Conservation (phyloP, 2,797 vertebrate genomes). For the Anomalospiza imberbis region DNA sequence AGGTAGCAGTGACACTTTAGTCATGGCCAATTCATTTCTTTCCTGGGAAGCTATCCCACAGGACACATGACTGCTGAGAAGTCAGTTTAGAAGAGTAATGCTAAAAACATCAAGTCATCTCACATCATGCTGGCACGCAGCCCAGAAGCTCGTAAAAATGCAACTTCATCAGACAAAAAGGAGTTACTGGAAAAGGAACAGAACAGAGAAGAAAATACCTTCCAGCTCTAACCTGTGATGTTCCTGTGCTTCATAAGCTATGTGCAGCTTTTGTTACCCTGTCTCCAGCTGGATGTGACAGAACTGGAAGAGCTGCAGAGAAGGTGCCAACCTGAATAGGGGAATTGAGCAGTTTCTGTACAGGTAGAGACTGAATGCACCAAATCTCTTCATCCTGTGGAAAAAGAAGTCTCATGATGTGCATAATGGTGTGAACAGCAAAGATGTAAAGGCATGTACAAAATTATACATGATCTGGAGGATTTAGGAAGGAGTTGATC, state of each 20-base stretch:
- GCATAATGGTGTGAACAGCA: not conserved
- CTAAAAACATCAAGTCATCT: constrained; percentile 33
- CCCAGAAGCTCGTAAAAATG: constrained; percentile 31
- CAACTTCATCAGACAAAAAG: constrained; percentile 30
- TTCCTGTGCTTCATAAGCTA: not conserved
- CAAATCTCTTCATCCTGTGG: not conserved
- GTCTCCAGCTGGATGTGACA: not conserved
- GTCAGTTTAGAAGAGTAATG: not conserved
- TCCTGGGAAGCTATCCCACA: not conserved
- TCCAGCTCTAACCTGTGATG: not conserved
- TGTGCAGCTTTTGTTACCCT: not conserved
- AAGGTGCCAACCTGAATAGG: not conserved
- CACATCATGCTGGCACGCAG: not conserved
- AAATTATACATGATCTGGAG: not conserved
- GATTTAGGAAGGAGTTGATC: not conserved
- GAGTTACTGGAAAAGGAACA: not conserved
- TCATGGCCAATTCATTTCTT: not conserved
- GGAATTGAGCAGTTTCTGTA: not conserved
- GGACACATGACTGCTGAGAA: not conserved
- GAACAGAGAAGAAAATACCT: not conserved
- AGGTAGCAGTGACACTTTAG: not conserved
- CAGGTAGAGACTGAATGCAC: not conserved
- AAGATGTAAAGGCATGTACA: not conserved
- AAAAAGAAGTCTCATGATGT: not conserved
- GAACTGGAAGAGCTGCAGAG: not conserved